Base-by-base conservation (phyloP, 1,140 invertebrate species). In the Mercenaria mercenaria region DNA sequence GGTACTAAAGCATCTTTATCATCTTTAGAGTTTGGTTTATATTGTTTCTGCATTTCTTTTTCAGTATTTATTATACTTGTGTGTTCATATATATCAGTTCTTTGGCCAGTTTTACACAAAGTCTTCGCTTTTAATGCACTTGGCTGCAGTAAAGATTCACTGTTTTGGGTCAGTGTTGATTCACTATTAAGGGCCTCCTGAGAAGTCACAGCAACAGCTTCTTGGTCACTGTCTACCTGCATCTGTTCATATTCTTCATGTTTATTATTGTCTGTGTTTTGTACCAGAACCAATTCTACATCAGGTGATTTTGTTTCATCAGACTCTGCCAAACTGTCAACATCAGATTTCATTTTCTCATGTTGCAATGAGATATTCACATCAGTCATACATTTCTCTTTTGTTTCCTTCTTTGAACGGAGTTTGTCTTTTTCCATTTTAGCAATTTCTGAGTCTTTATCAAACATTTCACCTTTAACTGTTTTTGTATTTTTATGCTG, bases 101-200 rank as follows among this genome's bases (percentile, higher is more conserved):
- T 50, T 34, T 23, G 18, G 13, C 15, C 34, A 23, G 8, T 29
- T 47, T 15, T 47, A 15, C 6, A 47, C 6, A 6, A 6, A 47
- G 41, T 74, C 4, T 77, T 79, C 6, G 3, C 32, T 3, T 23
- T 3, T 3, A 23, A 56, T 52, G 26, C 59, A 13, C 41, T 67
- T 82, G 59, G 2, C 18, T 67, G 32, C 20, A 82, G 26, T 3
- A 82, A 41, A 37, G 52, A 82, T 26, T 82, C 80, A 82, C 80
- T 82, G 32, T 67, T 64, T 26, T 82, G 80, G 6, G 50, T 82
- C 37, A 64, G 6, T 50, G 34, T 29, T 0, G 59, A 82, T 26
- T 82, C 37, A 39, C 76, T 79, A 56, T 41, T 34, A 39, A 72
- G 1, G 23, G 23, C 0, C 23, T 39, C 67, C 23, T 37, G 8